A percentile compares a stretch with the other conserved stretches of the same genome.
Conservation (phyloP, 2,797 vertebrate genomes). For the Syngnathus rostellatus region DNA sequence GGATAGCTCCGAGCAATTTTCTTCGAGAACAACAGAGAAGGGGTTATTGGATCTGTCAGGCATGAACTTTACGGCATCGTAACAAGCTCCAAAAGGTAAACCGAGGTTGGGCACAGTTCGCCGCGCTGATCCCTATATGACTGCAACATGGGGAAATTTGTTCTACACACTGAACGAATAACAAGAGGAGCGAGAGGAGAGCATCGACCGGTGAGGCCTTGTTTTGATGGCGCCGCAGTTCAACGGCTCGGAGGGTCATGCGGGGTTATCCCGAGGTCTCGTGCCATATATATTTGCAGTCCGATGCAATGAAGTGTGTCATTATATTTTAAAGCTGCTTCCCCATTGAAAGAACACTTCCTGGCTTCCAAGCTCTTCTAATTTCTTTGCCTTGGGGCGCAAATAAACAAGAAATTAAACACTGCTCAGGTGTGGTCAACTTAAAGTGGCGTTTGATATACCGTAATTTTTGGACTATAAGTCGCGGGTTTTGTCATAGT, state of each 20-base stretch:
- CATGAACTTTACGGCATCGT: slow-evolving; percentile 95
- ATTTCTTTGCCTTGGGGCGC: not conserved
- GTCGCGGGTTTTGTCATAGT: too few relatives aligned
- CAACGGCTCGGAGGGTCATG: slow-evolving; percentile 42
- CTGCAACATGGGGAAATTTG: slow-evolving; percentile 90
- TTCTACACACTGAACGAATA: slow-evolving; percentile 96
- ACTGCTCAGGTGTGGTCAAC: not conserved
- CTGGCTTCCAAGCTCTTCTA: not conserved
- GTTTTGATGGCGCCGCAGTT: slow-evolving; percentile 50
- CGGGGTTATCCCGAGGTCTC: slow-evolving; percentile 46
- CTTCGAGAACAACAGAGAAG: slow-evolving; percentile 79
- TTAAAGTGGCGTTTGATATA: not conserved
- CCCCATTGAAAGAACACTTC: slow-evolving; percentile 27
- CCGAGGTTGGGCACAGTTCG: slow-evolving; percentile 86
- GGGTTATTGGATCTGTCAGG: slow-evolving; percentile 99
- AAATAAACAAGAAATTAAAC: not conserved
- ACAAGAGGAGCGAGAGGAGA: slow-evolving; percentile 43
- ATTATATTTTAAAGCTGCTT: slow-evolving; percentile 57
- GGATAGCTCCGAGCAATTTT: slow-evolving; percentile 89
- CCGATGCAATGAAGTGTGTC: slow-evolving; percentile 62
- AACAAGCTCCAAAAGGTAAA: slow-evolving; percentile 92
- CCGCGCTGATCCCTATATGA: slow-evolving; percentile 79
- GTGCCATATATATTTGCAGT: slow-evolving; percentile 56
- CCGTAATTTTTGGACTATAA: too few relatives aligned
- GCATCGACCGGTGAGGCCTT: slow-evolving; percentile 36